A percentile compares a stretch with the other conserved stretches of the same genome.
Evolutionary conservation across 1,140 invertebrate genomes (phyloP).

Genomic region (Ruditapes philippinarum): DNA sequence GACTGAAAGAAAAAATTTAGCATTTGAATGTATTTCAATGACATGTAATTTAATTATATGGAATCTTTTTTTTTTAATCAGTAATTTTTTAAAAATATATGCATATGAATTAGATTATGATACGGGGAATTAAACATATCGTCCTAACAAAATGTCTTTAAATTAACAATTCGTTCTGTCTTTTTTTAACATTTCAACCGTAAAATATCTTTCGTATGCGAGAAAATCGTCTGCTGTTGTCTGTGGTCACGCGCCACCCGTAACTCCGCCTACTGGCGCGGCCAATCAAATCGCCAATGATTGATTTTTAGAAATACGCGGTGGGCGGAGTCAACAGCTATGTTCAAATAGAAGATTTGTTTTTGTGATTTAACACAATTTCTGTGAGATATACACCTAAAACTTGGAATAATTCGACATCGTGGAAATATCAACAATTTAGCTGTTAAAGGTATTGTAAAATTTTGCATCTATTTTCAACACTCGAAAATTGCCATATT

Average conservation of each 20-base stretch:
- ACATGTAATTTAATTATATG: too few relatives aligned
- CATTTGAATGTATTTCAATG: too few relatives aligned
- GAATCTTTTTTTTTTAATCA: too few relatives aligned
- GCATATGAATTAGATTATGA: too few relatives aligned
- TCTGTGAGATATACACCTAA: slow-evolving; percentile 65
- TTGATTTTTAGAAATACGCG: slow-evolving; percentile 15
- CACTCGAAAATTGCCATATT: slow-evolving; percentile 52
- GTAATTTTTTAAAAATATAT: too few relatives aligned
- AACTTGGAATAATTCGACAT: slow-evolving; percentile 63
- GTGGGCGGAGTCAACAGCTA: slow-evolving; percentile 29
- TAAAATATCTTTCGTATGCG: too few relatives aligned
- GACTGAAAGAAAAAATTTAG: too few relatives aligned
- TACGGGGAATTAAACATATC: too few relatives aligned
- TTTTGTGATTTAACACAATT: slow-evolving; percentile 67
- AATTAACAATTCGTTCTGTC: too few relatives aligned
- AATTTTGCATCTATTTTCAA: slow-evolving; percentile 65
- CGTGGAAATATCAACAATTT: slow-evolving; percentile 65
- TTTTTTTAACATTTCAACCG: too few relatives aligned
- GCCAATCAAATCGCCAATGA: slow-evolving; percentile 21
- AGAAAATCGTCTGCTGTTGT: slow-evolving; percentile 24
- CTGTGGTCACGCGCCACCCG: slow-evolving; percentile 26
- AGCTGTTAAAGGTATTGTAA: slow-evolving; percentile 67
- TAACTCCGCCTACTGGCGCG: slow-evolving; percentile 38
- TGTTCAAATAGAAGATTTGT: slow-evolving; percentile 65
- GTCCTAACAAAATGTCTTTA: too few relatives aligned